Base-by-base conservation (phyloP, 2,113 vertebrate genomes). In the Castor canadensis region DNA sequence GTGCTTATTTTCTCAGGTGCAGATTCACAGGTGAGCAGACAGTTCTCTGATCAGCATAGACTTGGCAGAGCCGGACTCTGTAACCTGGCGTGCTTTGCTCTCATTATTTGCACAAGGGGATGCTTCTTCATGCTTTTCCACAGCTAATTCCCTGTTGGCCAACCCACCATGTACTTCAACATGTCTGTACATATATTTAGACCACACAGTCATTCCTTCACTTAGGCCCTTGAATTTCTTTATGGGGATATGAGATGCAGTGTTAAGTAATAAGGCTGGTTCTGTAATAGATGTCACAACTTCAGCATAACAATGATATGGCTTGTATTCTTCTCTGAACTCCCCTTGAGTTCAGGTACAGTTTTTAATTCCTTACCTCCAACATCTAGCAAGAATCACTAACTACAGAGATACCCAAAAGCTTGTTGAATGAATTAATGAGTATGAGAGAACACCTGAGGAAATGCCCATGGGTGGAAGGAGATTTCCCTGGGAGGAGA, bases 41-140 rank as follows among this genome's bases (percentile, higher is more conserved):
- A 56, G 19, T 40, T 26, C 40, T 38, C 15, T 64, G 72, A 38
- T 40, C 89, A 35, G 45, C 17, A 1, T 13, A 15, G 58, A 13
- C 1, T 56, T 76, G 35, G 5, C 11, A 35, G 77, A 60, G 35
- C 2, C 26, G 24, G 26, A 15, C 54, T 94, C 43, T 58, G 20
- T 47, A 2, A 12, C 43, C 30, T 16, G 1, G 4, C 1, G 0
- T 9, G 5, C 9, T 67, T 17, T 24, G 30, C 2, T 43, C 11
- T 16, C 28, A 8, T 69, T 20, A 11, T 52, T 16, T n/a, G 64
- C 52, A 13, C 64, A 16, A 64, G 58, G 40, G 15, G 15, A 40
- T 84, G 10, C 40, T 40, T 69, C 35, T 64, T 2, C 30, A 58
- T 52, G 47, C 43, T 73, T 79, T 79, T 75, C 26, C 12, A 19